Base-by-base conservation (phyloP, 2,888 invertebrate genomes). In the Rhogogaster chlorosoma region DNA sequence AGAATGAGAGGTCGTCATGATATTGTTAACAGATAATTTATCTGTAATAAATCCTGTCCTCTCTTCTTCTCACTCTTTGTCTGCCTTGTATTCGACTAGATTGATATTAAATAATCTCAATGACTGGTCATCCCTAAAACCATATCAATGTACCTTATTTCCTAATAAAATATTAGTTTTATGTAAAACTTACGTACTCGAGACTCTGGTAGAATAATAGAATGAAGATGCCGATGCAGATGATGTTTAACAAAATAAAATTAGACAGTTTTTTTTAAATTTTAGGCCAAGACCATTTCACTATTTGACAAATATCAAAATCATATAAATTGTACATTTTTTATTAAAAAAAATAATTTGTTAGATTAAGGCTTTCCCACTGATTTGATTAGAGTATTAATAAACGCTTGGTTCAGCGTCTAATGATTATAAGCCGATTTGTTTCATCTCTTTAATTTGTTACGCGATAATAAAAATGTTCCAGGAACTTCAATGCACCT, bases 1-100 rank as follows among this genome's bases (percentile, higher is more conserved):
- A 91, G 92, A 86, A 86, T 95, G 4, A 91, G 94, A 87, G 94
- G 94, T 10, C 94, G 94, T 12, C 89, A 84, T n/a, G 93, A 93
- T 32, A 85, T 92, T 29, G 90, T 90, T 12, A 92, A 92, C 85
- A 89, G 86, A 88, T 92, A 87, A 87, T n/a, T 64, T 9, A 49
- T 64, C n/a, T 4, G 38, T 29, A 70, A 61, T 38, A 22, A 70
- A 70, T n/a, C 36, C n/a, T 36, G 5, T n/a, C 36, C 36, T 73
- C 22, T 38, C 5, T 42, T 22, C 22, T 22, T 42, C 9, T 36
- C 18, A 15, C 3, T 42, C 7, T 38, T 9, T 22, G 22, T 73
- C 22, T 70, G 5, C 18, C 18, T 32, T 67, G n/a, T 32, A 67
- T 32, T 32, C 32, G 7, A 67, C 32, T 6, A 32, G 67, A 67